These are phyloP conservation scores for Potamilus streckersoni DNA, from an alignment of 1,140 invertebrate genomes.

Conservation along the genomic window DNA sequence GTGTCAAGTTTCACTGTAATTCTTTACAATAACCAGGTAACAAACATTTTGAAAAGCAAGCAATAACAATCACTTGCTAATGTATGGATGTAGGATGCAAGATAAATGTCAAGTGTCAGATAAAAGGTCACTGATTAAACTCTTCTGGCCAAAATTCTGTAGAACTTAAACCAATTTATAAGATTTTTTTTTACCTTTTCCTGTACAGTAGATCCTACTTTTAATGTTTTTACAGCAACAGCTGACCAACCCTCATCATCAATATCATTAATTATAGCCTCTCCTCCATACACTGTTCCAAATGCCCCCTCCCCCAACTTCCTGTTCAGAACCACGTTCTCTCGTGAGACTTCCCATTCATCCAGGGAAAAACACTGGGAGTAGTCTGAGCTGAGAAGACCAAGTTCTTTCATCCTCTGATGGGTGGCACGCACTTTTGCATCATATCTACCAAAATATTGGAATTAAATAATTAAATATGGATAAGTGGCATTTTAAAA, in stretches of 20 bases:
- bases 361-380: constrained; percentile 74
- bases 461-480: constrained; percentile 1
- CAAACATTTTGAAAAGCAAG: too few relatives aligned
- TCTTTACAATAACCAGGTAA: too few relatives aligned
- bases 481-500: background rate
- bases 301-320: constrained; percentile 91
- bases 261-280: constrained; percentile 73
- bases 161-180: too few relatives aligned
- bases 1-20: too few relatives aligned
- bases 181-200: constrained; percentile 74
- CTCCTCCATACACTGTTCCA: constrained; percentile 88
- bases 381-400: constrained; percentile 71
- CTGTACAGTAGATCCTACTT: constrained; percentile 83
- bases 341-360: constrained; percentile 87
- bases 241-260: constrained; percentile 79
- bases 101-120: too few relatives aligned
- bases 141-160: too few relatives aligned
- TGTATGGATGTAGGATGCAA: too few relatives aligned
- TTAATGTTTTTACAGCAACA: constrained; percentile 92
- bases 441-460: constrained; percentile 74
- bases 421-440: constrained; percentile 77
- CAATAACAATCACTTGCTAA: too few relatives aligned
- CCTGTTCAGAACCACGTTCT: constrained; percentile 89
- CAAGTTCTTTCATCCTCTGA: constrained; percentile 80
- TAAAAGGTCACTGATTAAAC: too few relatives aligned